Evolutionary conservation across 2,797 vertebrate species (phyloP).

Genomic region (Chaenodraco wilsoni): DNA sequence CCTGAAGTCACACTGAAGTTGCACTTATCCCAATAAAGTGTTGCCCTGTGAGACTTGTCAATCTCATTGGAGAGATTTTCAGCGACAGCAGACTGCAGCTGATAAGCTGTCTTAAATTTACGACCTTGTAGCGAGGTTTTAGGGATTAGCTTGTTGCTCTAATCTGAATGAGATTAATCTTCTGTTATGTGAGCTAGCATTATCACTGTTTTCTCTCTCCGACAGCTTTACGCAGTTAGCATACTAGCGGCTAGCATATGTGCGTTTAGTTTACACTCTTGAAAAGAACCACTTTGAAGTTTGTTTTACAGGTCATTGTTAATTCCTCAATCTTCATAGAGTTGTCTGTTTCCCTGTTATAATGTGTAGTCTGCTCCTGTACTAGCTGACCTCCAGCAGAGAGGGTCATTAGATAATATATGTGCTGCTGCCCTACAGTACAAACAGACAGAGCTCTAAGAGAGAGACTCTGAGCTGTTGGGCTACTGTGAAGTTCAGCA

Average conservation of each 20-base stretch:
- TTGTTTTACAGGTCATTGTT: not conserved
- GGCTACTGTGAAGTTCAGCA: slow-evolving; percentile 63
- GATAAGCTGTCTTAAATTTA: slow-evolving; percentile 74
- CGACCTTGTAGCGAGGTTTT: slow-evolving; percentile 66
- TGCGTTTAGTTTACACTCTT: not conserved
- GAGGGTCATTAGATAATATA: slow-evolving; percentile 57
- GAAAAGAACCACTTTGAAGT: not conserved
- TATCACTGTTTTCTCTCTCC: slow-evolving; percentile 62
- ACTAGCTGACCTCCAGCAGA: slow-evolving; percentile 29
- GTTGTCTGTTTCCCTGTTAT: slow-evolving; percentile 31
- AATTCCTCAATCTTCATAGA: slow-evolving; percentile 24
- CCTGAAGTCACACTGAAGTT: not conserved
- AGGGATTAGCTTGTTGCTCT: slow-evolving; percentile 71
- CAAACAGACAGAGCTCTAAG: slow-evolving; percentile 44
- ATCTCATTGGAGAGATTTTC: slow-evolving; percentile 52
- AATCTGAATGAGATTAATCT: slow-evolving; percentile 77
- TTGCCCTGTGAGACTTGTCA: slow-evolving; percentile 27
- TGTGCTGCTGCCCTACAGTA: slow-evolving; percentile 35
- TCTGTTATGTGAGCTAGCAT: slow-evolving; percentile 71
- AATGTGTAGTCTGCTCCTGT: slow-evolving; percentile 26
- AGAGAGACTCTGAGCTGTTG: slow-evolving; percentile 48
- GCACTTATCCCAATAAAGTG: not conserved
- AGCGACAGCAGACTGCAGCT: slow-evolving; percentile 58
- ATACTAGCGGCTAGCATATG: not conserved
- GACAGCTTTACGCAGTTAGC: slow-evolving; percentile 21